A percentile compares a stretch with the other conserved stretches of the same genome.
These are phyloP conservation scores for Clarias macrocephalus DNA, from an alignment of 2,113 vertebrate species.

Conservation along the genomic window DNA sequence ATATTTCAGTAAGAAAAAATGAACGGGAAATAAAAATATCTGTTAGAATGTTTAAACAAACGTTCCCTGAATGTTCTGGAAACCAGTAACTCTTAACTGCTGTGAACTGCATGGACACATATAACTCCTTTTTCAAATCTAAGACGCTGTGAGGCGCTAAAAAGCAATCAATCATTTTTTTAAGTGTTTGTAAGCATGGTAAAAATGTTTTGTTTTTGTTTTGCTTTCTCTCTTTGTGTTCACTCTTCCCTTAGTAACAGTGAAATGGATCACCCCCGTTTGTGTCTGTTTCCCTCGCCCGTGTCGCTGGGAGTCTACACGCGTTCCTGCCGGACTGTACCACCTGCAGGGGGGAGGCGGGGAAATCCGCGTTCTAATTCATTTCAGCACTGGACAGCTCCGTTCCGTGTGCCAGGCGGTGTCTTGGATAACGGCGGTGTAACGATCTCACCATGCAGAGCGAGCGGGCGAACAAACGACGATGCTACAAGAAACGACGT, in stretches of 20 bases:
- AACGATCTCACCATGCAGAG: conserved; percentile 43
- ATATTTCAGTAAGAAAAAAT: neutral
- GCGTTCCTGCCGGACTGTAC: conserved; percentile 47
- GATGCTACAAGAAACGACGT: conserved; percentile 37
- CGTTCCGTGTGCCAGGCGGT: conserved; percentile 25
- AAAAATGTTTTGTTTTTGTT: neutral
- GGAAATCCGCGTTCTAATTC: conserved; percentile 9
- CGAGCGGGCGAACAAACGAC: neutral
- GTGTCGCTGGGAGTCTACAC: neutral
- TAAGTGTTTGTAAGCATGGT: neutral
- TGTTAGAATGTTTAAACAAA: neutral
- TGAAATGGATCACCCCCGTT: neutral
- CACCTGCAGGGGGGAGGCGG: conserved; percentile 22
- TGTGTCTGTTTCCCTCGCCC: conserved; percentile 24
- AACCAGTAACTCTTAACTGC: neutral
- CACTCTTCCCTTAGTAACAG: neutral
- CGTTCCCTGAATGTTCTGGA: neutral
- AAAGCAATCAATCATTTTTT: neutral
- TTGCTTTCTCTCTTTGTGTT: neutral
- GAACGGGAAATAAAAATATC: neutral
- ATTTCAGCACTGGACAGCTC: conserved; percentile 62
- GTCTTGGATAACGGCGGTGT: neutral
- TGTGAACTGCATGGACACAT: too few relatives aligned
- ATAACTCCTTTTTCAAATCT: neutral
- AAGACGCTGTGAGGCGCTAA: neutral